Conservation (phyloP, 2,797 vertebrate genomes). For the Todus mexicanus region DNA sequence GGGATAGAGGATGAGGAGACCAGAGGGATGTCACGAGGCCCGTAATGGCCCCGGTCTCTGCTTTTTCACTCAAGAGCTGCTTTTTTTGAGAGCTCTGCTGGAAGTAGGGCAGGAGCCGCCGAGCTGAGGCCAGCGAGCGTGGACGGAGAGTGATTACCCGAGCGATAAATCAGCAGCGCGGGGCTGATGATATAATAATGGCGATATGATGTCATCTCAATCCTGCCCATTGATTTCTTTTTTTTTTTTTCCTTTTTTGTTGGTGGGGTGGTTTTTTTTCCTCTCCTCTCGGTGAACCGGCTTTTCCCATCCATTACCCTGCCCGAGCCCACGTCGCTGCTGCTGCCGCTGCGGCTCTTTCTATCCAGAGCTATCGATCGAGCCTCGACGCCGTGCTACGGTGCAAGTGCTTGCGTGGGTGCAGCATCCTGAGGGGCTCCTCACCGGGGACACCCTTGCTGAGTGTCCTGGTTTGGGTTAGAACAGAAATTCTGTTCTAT, state of each 20-base stretch:
- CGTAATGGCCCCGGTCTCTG: fast-evolving
- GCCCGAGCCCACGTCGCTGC: background rate
- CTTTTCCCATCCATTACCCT: conserved; percentile 22
- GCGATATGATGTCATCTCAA: conserved; percentile 14
- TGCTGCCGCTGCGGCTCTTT: fast-evolving
- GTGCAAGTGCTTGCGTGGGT: too few species aligned
- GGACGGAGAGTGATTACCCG: background rate
- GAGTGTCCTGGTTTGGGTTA: too few species aligned
- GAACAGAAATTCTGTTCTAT: too few species aligned
- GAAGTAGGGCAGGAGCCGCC: background rate
- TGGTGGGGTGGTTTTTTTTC: background rate
- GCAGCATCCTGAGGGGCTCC: background rate
- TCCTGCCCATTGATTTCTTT: conserved; percentile 10
- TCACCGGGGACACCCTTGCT: background rate
- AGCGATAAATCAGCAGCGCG: background rate
- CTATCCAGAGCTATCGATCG: background rate
- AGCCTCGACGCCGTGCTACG: fast-evolving
- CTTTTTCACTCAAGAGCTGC: background rate
- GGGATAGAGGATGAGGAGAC: background rate
- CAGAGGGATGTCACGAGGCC: background rate
- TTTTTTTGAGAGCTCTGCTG: background rate
- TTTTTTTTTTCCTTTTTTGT: background rate
- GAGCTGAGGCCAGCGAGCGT: background rate
- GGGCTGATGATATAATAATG: conserved; percentile 26
- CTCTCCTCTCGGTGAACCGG: background rate